Percentiles rank a stretch among this genome's conserved stretches.
phyloP scores from a whole-genome alignment of 2,888 invertebrate species.

The Ramazzottius varieornatus region DNA sequence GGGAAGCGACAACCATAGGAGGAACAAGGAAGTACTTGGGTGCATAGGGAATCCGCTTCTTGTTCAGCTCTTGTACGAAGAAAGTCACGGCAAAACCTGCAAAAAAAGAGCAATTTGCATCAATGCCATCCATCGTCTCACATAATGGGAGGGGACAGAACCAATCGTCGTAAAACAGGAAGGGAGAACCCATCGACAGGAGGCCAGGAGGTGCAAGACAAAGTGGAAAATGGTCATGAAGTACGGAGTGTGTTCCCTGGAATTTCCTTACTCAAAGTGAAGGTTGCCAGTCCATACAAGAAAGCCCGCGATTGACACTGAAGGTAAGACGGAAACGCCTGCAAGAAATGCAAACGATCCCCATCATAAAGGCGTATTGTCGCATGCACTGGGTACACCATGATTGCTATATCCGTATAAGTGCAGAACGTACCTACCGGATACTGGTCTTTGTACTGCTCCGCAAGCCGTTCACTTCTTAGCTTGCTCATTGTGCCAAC shows the following conservation, averaged over 20 bases:
- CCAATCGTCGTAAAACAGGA: no score
- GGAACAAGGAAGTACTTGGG: slow-evolving; percentile 9
- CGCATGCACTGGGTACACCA: no score
- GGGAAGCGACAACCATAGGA: slow-evolving; percentile 7
- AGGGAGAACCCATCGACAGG: no score
- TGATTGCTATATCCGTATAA: no score
- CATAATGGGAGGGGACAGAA: no score
- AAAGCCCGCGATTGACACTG: slow-evolving; percentile 13
- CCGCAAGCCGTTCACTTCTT: no score
- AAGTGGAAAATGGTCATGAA: no score
- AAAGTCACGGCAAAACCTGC: slow-evolving; percentile 11
- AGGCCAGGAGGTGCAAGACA: no score
- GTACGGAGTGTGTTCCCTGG: no score
- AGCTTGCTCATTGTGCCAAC: no score
- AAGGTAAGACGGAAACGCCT: slow-evolving; percentile 8
- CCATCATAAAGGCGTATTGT: no score
- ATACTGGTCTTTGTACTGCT: background rate
- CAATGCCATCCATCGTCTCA: background rate
- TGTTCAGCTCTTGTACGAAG: slow-evolving; percentile 11
- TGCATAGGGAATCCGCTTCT: slow-evolving; percentile 9
- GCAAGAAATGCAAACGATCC: background rate
- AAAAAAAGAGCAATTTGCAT: background rate
- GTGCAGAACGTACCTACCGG: background rate
- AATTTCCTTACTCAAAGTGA: slow-evolving; percentile 10
- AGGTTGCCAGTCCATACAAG: slow-evolving; percentile 10